Evolutionary conservation across 1,140 invertebrate genomes (phyloP), one percentile per base, ranked within the genome.

Genomic region (Rhizoglyphus robini): DNA sequence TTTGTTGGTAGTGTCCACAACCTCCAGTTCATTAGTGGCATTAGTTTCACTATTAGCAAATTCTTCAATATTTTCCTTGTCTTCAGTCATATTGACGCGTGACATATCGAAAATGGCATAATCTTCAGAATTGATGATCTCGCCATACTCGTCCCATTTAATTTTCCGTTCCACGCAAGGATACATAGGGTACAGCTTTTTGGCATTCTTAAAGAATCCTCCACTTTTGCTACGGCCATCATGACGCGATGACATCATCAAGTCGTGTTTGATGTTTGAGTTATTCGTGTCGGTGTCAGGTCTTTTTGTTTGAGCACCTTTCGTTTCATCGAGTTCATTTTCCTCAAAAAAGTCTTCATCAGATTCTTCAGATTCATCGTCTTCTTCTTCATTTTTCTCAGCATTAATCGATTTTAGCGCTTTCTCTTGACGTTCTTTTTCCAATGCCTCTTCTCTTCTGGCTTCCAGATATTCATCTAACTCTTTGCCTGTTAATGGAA

Each of bases 101-200:
- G 31, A 30, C 47, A 81, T 74, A 68, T 92, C 89, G 2, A 84
- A 82, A 63, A 91, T 81, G 72, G 86, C 84, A 73, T 90, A 94
- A 75, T 93, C 89, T 81, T 94, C 90, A 5, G 87, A 82, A 76
- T 87, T 78, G 57, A 96, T 91, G 51, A 93, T 85, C 79, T 96
- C 92, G 0, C 93, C 93, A 75, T 96, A 96, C 73, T 96, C 91
- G 73, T 96, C 93, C 73, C 83, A 86, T 76, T 92, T 88, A 0
- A 93, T 82, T 77, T 88, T 90, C 8, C 27, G 34, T 71, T 96
- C 93, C 76, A 97, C 94, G 72, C 86, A 91, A 1, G 94, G 95
- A 77, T 92, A 98, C 88, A 98, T 96, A 0, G 93, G 92, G 77
- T 94, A 88, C 69, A 91, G 86, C 65, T 92, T 88, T 78, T 92